Evolutionary conservation across 1,140 invertebrate species (phyloP).

Genomic region (Dreissena polymorpha): DNA sequence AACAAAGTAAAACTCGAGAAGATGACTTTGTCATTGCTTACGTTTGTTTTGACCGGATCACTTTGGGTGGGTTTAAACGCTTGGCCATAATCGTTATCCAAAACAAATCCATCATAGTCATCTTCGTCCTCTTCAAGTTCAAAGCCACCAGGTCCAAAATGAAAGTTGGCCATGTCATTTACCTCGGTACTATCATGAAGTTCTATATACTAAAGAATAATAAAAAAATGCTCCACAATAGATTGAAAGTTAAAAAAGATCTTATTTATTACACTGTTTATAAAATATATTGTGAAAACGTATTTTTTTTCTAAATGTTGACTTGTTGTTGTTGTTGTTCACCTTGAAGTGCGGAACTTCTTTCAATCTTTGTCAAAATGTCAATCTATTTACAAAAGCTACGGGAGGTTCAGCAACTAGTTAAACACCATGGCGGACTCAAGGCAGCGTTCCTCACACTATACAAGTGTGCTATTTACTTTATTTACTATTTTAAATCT

Average conservation of each 20-base stretch:
- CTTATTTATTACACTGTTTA: too few relatives aligned
- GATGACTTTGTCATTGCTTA: not conserved
- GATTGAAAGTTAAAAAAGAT: too few relatives aligned
- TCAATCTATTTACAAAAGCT: conserved; percentile 88
- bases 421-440: conserved; percentile 51
- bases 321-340: not conserved
- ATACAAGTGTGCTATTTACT: conserved; percentile 16
- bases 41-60: not conserved
- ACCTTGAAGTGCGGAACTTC: conserved; percentile 49
- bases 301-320: too few relatives aligned
- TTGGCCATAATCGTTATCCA: conserved; percentile 29
- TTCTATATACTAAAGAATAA: too few relatives aligned
- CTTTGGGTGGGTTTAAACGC: conserved; percentile 11
- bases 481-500: too few relatives aligned
- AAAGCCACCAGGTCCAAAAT: conserved; percentile 62
- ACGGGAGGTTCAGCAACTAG: conserved; percentile 48
- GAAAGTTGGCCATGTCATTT: conserved; percentile 49
- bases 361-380: conserved; percentile 80
- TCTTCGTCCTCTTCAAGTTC: conserved; percentile 65
- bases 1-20: not conserved
- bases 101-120: conserved; percentile 59
- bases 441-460: conserved; percentile 34
- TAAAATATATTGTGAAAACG: too few relatives aligned
- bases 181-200: not conserved
- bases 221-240: too few relatives aligned